These are phyloP conservation scores for Psammodynastes pulverulentus DNA, from an alignment of 2,113 vertebrate genomes.

Conservation along the genomic window DNA sequence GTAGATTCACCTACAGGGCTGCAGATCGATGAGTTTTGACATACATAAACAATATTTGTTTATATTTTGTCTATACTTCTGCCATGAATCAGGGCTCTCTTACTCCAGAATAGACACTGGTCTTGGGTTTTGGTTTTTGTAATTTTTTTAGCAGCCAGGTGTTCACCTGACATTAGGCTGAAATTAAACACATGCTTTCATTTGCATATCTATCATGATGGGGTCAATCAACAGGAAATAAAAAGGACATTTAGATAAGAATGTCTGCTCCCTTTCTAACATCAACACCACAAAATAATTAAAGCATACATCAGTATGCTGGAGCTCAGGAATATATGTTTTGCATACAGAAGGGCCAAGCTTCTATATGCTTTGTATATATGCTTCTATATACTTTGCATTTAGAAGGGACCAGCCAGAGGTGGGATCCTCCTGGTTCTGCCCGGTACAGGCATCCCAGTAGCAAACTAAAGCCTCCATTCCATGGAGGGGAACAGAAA, in stretches of 20 bases:
- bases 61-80: neutral
- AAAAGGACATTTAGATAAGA: slow-evolving; percentile 2
- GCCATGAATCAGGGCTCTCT: neutral
- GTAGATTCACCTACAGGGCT: neutral
- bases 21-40: neutral
- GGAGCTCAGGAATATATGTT: neutral
- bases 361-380: no score
- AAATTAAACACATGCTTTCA: slow-evolving; percentile 16
- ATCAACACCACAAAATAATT: neutral
- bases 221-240: slow-evolving; percentile 8
- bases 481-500: no score
- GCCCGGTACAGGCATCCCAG: no score
- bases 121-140: neutral
- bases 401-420: no score
- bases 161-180: neutral
- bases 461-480: no score
- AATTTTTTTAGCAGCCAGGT: slow-evolving; percentile 5
- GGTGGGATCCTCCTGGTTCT: no score
- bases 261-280: neutral
- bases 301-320: neutral
- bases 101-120: neutral
- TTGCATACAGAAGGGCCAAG: neutral
- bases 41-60: neutral
- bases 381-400: no score
- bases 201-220: slow-evolving; percentile 12